Base-by-base conservation (phyloP, 2,888 invertebrate genomes). In the Seira sanloemensis region DNA sequence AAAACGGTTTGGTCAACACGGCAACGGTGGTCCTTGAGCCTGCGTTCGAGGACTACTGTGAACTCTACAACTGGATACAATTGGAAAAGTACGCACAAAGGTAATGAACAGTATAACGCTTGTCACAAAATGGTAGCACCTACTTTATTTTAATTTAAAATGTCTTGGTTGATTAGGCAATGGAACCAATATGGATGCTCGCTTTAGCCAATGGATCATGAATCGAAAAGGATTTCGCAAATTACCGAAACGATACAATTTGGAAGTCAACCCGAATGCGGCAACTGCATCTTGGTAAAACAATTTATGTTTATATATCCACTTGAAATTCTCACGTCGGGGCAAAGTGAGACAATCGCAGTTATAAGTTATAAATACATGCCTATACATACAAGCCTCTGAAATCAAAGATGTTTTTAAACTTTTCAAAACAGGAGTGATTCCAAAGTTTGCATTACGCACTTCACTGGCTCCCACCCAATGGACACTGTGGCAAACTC, bases 21-120 rank as follows among this genome's bases (percentile, higher is more conserved):
- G 81, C 85, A 0, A 73, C 82, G 2, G 66, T 85, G 26, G 67
- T 85, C 68, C 72, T 78, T 73, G 67, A 84, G 62, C 78, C 81
- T 5, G 76, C 75, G 1, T 86, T 84, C 18, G 80, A 78, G 12
- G 78, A 81, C 46, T 81, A 81, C 26, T 50, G 50, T 69, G 75
- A 81, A 23, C 62, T 81, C 50, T 76, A 75, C 37, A 65, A 68
- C 19, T 81, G 81, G 81, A 16, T 81, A 19, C 75, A 71, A 0
- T 65, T 58, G 75, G 81, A 65, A 75, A 81, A 46, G 62, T 81
- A n/a, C n/a, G n/a, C 81, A 73, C 50, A 71, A 62, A 7, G 12
- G 81, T 81, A 81, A n/a, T n/a, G n/a, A n/a, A n/a, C n/a, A 27
- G 26, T n/a, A 5, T 58, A 37, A 37, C 12, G 37, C 12, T 12